Conservation (phyloP, 2,888 invertebrate species). For the Erebia ligea region DNA sequence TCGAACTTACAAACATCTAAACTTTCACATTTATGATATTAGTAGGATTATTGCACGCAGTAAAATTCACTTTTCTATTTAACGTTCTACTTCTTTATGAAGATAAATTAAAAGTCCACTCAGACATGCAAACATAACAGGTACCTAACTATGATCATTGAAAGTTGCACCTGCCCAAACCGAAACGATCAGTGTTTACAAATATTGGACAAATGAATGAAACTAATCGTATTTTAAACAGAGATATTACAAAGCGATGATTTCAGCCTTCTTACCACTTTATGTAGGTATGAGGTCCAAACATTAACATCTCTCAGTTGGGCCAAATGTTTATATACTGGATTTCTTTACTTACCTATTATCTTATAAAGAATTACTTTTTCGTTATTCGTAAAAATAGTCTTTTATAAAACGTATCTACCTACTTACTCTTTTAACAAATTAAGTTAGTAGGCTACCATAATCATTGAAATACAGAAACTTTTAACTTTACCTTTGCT, state of each 20-base stretch:
- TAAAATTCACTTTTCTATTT: too few species aligned
- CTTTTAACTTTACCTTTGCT: too few species aligned
- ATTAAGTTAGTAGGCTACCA: not conserved
- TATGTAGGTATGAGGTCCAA: not conserved
- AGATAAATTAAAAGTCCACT: not conserved
- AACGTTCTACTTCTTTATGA: not conserved
- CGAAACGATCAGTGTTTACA: constrained; percentile 52
- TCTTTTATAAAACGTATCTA: not conserved
- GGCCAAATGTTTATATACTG: constrained; percentile 13
- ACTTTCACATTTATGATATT: too few species aligned
- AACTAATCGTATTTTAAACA: constrained; percentile 38
- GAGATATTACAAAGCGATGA: constrained; percentile 28
- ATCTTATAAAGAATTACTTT: not conserved
- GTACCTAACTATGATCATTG: constrained; percentile 48
- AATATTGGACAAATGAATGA: constrained; percentile 50
- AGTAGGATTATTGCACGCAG: too few species aligned
- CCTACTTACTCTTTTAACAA: too few species aligned
- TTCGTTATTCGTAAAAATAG: not conserved
- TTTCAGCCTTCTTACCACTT: constrained; percentile 22
- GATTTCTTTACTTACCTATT: not conserved
- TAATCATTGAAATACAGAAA: too few species aligned
- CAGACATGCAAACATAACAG: constrained; percentile 24
- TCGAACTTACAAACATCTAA: too few species aligned
- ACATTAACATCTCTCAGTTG: constrained; percentile 5
- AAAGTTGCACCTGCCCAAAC: constrained; percentile 55